Percentiles rank a stretch among this genome's conserved stretches.
phyloP scores from a whole-genome alignment of 2,888 invertebrate species.

The Pilophorus perplexus region DNA sequence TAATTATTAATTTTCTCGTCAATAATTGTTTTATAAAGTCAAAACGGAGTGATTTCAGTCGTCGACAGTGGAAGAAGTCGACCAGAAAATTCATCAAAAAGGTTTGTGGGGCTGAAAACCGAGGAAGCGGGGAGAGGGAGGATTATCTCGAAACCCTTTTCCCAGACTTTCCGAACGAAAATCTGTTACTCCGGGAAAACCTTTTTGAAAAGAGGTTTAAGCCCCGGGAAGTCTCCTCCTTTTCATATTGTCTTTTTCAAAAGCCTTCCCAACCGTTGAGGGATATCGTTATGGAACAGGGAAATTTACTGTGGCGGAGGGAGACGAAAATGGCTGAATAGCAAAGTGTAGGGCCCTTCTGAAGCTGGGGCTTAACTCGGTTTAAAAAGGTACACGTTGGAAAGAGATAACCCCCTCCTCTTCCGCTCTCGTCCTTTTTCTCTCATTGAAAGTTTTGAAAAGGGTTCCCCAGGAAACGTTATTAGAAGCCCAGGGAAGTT shows the following conservation, averaged over 20 bases:
- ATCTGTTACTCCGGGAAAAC: slow-evolving; percentile 21
- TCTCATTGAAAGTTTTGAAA: slow-evolving; percentile 31
- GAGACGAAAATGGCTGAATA: slow-evolving; percentile 14
- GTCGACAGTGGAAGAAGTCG: no score
- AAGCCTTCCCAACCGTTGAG: no score
- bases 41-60: no score
- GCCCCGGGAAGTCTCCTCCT: slow-evolving; percentile 9
- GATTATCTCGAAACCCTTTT: slow-evolving; percentile 8
- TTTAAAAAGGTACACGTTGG: slow-evolving; percentile 28
- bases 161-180: slow-evolving; percentile 8
- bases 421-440: not conserved
- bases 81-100: no score
- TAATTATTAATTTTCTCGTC: no score
- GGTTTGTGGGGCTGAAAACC: no score
- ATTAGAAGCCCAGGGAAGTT: slow-evolving; percentile 2
- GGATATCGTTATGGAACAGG: slow-evolving; percentile 24
- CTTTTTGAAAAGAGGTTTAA: slow-evolving; percentile 26
- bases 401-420: not conserved
- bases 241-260: slow-evolving; percentile 32
- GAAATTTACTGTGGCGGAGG: not conserved
- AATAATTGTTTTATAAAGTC: no score
- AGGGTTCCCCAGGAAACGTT: slow-evolving; percentile 12
- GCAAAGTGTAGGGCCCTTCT: not conserved
- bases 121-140: slow-evolving; percentile 1
- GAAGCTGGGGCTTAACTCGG: slow-evolving; percentile 27